Evolutionary conservation across 2,797 vertebrate species (phyloP).

Genomic region (Hafferia zeledoni): DNA sequence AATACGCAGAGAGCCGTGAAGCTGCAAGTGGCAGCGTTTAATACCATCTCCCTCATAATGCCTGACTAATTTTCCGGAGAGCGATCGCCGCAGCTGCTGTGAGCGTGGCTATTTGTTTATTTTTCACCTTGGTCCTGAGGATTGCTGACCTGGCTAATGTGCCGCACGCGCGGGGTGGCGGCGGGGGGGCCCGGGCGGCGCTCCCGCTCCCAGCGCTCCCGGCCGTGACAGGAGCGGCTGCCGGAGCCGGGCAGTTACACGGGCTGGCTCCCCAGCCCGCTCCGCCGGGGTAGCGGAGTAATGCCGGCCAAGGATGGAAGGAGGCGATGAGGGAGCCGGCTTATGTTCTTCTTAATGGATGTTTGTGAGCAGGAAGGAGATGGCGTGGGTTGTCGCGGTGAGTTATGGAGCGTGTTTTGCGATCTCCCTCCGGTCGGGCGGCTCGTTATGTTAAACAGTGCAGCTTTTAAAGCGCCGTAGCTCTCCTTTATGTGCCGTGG

Average conservation of each 20-base stretch:
- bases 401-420: constrained; percentile 64
- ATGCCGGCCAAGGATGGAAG: constrained; percentile 16
- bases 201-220: not conserved
- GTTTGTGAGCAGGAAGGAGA: constrained; percentile 65
- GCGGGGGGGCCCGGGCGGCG: not conserved
- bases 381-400: constrained; percentile 72
- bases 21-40: constrained; percentile 78
- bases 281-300: not conserved
- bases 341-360: constrained; percentile 63
- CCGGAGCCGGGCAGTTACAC: not conserved
- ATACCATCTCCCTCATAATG: constrained; percentile 67
- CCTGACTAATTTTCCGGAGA: constrained; percentile 78
- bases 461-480: constrained; percentile 71
- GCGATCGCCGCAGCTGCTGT: constrained; percentile 65
- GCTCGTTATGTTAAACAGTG: constrained; percentile 76
- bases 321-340: constrained; percentile 30
- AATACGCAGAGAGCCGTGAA: constrained; percentile 71
- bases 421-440: constrained; percentile 58
- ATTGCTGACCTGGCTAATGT: constrained; percentile 75
- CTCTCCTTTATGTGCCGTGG: constrained; percentile 79
- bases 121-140: constrained; percentile 74
- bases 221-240: not conserved
- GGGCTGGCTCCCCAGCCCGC: not conserved
- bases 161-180: not conserved
- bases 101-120: constrained; percentile 72